Evolutionary conservation across 2,888 invertebrate species (phyloP), one percentile per base, ranked within the genome.

Genomic region (Acleris emargana): DNA sequence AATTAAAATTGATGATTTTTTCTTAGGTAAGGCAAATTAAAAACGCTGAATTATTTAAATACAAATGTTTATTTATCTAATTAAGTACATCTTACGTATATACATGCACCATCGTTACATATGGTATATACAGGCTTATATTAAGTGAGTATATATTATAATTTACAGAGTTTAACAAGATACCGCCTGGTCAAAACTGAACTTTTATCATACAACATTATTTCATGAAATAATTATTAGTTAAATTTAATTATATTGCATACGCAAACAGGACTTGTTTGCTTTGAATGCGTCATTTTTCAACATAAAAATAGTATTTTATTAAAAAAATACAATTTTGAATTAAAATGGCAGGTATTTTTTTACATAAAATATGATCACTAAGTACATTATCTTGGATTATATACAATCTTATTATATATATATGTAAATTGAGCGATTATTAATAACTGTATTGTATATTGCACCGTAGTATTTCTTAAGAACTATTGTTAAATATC

Each of bases 51-150:
- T 18, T 18, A 5, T 47, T 61, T 61, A 77, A 81, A 83, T 83
- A 84, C 73, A 84, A 78, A 79, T 76, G 75, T 87, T 84, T 85
- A 86, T 79, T 84, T 71, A 68, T 63, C 71, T 67, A 75, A 80
- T 82, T 82, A 78, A 82, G 77, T 73, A 73, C 69, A 68, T 71
- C 73, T 79, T 76, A 78, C 69, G 69, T 83, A 83, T 83, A 76
- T 83, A 85, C 84, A 85, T 77, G 80, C 81, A 82, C 80, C 80
- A 49, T 69, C 64, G 43, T 55, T 63, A 45, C 58, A 50, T 57
- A 51, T 69, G 47, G 20, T 64, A 54, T 57, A 67, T 62, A 70
- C 50, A 62, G 20, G 45, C 67, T 62, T 58, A 69, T 42, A 49
- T 42, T 62, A 62, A 43, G 52, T 62, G 68, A 68, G 64, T 68